Percentiles rank a stretch among this genome's conserved stretches.
Conservation (phyloP, 2,888 invertebrate genomes). For the Melinaea menophilus region DNA sequence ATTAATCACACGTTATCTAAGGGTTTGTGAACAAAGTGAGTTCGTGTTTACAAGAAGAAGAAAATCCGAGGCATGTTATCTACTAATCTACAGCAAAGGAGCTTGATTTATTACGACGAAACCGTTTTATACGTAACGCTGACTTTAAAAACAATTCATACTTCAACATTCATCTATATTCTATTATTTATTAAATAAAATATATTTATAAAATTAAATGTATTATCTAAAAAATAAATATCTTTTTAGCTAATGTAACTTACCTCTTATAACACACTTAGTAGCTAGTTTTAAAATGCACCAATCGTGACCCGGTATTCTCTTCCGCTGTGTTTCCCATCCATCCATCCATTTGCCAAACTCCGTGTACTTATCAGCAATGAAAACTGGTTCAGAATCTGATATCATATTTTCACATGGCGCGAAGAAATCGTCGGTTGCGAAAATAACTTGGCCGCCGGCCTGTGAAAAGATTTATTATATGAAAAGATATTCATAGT, state of each 20-base stretch:
- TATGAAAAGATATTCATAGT: not conserved
- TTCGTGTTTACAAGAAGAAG: constrained; percentile 21
- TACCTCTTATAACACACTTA: constrained; percentile 74
- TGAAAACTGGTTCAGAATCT: constrained; percentile 75
- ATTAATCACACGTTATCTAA: constrained; percentile 14
- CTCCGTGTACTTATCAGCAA: constrained; percentile 77
- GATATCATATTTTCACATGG: constrained; percentile 78
- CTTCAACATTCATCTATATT: too few relatives aligned
- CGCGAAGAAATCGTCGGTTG: constrained; percentile 82
- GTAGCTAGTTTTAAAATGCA: constrained; percentile 77
- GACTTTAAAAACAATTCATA: constrained; percentile 13
- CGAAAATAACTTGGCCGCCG: constrained; percentile 78
- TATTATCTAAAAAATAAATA: too few relatives aligned
- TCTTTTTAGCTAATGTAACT: not conserved
- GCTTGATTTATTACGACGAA: constrained; percentile 17
- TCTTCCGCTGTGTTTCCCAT: constrained; percentile 81
- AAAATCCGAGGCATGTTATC: constrained; percentile 17
- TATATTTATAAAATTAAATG: too few relatives aligned
- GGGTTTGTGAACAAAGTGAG: constrained; percentile 10
- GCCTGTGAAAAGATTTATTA: constrained; percentile 52
- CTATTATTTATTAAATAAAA: too few relatives aligned
- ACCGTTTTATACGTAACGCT: constrained; percentile 13
- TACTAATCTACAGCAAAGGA: constrained; percentile 20
- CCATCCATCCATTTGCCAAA: constrained; percentile 84
- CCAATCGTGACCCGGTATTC: constrained; percentile 80